Conservation (phyloP, 2,888 invertebrate species). For the Congeria kusceri region DNA sequence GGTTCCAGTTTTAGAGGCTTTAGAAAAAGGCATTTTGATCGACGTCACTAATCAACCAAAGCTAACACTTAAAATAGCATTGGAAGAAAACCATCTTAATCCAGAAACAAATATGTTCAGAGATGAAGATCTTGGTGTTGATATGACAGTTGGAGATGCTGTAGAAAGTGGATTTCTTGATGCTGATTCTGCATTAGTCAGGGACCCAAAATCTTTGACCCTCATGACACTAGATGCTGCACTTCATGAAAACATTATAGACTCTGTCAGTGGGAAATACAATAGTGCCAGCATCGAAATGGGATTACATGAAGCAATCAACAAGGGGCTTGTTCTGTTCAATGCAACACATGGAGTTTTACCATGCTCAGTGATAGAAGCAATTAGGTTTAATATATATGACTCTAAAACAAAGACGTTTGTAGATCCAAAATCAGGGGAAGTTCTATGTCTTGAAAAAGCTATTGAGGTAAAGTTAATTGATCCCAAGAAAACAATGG, state of each 20-base stretch:
- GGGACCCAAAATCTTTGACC: slow-evolving; percentile 91
- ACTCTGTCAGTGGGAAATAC: slow-evolving; percentile 73
- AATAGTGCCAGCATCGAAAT: slow-evolving; percentile 62
- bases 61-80: slow-evolving; percentile 90
- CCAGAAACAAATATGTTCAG: slow-evolving; percentile 88
- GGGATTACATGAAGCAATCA: slow-evolving; percentile 92
- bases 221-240: slow-evolving; percentile 83
- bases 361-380: slow-evolving; percentile 59
- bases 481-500: slow-evolving; percentile 63
- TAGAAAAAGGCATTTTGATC: slow-evolving; percentile 78
- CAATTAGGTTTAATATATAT: slow-evolving; percentile 63
- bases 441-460: slow-evolving; percentile 71
- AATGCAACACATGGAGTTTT: slow-evolving; percentile 64
- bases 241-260: slow-evolving; percentile 72
- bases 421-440: slow-evolving; percentile 87
- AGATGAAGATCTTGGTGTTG: slow-evolving; percentile 71
- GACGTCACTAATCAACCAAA: slow-evolving; percentile 78
- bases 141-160: slow-evolving; percentile 85
- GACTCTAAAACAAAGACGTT: slow-evolving; percentile 92
- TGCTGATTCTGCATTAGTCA: slow-evolving; percentile 92
- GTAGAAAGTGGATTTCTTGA: slow-evolving; percentile 94
- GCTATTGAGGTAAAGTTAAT: slow-evolving; percentile 73
- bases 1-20: slow-evolving; percentile 74
- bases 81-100: slow-evolving; percentile 78
- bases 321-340: slow-evolving; percentile 87